Percentiles rank a stretch among this genome's conserved stretches.
These are phyloP conservation scores for Drosophila lutescens DNA, from an alignment of 2,888 invertebrate species.

Conservation along the genomic window DNA sequence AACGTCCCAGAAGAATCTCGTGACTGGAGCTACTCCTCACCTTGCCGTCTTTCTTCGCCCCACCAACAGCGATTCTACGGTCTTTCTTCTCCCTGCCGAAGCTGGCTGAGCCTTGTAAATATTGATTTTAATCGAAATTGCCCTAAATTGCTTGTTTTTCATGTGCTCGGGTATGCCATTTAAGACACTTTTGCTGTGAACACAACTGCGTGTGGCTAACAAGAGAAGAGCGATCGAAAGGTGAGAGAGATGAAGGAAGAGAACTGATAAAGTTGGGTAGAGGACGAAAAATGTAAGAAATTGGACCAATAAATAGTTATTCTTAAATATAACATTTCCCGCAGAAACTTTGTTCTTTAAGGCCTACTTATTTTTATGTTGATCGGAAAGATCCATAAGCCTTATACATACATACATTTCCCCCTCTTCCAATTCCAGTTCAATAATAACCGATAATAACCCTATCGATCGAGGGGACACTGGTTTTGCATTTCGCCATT, in stretches of 20 bases:
- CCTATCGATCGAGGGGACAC: neutral
- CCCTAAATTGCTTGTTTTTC: slow-evolving; percentile 72
- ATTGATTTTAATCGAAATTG: slow-evolving; percentile 84
- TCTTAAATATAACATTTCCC: no score
- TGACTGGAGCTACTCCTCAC: slow-evolving; percentile 11
- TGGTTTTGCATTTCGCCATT: slow-evolving; percentile 22
- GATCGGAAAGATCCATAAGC: neutral
- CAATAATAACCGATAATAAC: neutral
- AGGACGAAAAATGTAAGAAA: neutral
- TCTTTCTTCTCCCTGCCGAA: slow-evolving; percentile 14
- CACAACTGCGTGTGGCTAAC: slow-evolving; percentile 24
- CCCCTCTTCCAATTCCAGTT: no score
- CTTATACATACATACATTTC: neutral
- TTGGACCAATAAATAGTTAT: neutral
- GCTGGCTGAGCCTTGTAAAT: slow-evolving; percentile 67
- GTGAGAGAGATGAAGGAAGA: neutral
- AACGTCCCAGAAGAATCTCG: slow-evolving; percentile 10
- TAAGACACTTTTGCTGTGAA: slow-evolving; percentile 77
- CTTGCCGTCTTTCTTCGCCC: slow-evolving; percentile 8
- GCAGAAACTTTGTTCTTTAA: no score
- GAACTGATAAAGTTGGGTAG: neutral
- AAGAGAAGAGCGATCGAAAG: neutral
- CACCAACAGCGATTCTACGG: neutral
- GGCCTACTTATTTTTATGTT: neutral
- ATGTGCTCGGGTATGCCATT: slow-evolving; percentile 61